These are phyloP conservation scores for Oreocharis arfaki DNA, from an alignment of 2,113 vertebrate genomes.

Conservation along the genomic window DNA sequence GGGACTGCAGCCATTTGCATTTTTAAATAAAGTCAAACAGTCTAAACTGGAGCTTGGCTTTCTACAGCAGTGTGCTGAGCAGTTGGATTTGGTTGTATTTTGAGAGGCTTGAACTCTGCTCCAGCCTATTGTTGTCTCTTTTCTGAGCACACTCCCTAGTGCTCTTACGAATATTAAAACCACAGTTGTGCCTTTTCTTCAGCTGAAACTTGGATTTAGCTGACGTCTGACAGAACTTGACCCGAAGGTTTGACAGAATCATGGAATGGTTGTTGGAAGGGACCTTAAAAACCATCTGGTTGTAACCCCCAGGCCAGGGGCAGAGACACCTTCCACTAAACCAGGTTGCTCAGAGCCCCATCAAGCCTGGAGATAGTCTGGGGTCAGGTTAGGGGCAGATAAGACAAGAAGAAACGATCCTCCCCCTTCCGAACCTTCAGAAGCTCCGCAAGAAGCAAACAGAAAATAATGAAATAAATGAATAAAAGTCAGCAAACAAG, in stretches of 20 bases:
- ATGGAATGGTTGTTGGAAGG: not conserved
- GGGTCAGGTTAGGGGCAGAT: not conserved
- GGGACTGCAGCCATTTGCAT: not conserved
- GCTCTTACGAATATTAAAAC: not conserved
- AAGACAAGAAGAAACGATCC: too few species aligned
- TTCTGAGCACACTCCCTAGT: not conserved
- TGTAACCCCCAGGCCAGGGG: not conserved
- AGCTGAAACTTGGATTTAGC: not conserved
- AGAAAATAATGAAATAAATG: too few species aligned
- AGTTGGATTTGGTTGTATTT: not conserved
- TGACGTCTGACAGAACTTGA: not conserved
- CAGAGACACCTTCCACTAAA: not conserved
- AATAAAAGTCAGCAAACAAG: too few species aligned
- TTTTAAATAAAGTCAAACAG: not conserved
- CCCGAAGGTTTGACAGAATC: not conserved
- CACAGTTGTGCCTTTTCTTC: not conserved
- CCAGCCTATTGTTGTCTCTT: not conserved
- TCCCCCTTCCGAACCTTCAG: too few species aligned
- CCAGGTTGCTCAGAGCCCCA: not conserved
- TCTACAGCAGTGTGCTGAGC: not conserved
- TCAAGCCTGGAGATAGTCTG: not conserved
- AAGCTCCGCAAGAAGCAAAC: too few species aligned
- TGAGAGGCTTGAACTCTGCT: not conserved
- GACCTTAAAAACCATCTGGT: not conserved
- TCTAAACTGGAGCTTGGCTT: not conserved